A percentile compares a stretch with the other conserved stretches of the same genome.
Evolutionary conservation across 30 jellyfish, hydroid and myxozoan species (phyloP).

Genomic region (Pelagia noctiluca): DNA sequence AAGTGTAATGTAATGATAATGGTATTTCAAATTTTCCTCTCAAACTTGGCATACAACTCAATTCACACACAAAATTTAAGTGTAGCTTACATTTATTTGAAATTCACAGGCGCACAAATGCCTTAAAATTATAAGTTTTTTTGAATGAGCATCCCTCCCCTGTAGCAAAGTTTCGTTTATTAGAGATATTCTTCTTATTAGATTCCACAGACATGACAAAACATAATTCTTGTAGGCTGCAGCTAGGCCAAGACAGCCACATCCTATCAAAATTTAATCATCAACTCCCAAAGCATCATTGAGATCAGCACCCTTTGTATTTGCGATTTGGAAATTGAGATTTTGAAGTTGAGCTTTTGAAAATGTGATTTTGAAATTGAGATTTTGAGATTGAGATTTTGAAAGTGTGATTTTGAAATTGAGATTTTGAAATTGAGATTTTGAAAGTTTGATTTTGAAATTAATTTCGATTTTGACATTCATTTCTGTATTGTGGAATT

Average conservation of each 20-base stretch:
- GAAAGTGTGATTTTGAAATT: neutral
- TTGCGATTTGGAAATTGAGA: neutral
- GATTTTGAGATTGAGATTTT: neutral
- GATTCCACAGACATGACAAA: neutral
- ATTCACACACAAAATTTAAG: too few relatives aligned
- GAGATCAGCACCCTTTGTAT: neutral
- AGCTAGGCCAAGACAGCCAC: constrained; percentile 6
- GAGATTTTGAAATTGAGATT: neutral
- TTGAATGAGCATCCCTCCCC: too few relatives aligned
- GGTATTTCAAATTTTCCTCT: too few relatives aligned
- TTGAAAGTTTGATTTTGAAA: neutral
- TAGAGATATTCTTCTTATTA: too few relatives aligned
- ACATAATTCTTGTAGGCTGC: constrained; percentile 5
- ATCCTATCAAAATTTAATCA: neutral
- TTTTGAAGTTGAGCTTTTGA: neutral
- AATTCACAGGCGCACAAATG: too few relatives aligned
- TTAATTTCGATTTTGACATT: neutral
- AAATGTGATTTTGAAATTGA: neutral
- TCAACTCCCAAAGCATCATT: neutral
- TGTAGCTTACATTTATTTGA: too few relatives aligned
- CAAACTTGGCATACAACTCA: too few relatives aligned
- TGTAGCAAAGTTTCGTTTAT: too few relatives aligned
- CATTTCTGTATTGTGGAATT: neutral
- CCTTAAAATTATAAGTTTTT: too few relatives aligned
- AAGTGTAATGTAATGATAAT: too few relatives aligned